These are phyloP conservation scores for Mycetomoellerius zeteki DNA, from an alignment of 1,140 invertebrate species.

Conservation along the genomic window DNA sequence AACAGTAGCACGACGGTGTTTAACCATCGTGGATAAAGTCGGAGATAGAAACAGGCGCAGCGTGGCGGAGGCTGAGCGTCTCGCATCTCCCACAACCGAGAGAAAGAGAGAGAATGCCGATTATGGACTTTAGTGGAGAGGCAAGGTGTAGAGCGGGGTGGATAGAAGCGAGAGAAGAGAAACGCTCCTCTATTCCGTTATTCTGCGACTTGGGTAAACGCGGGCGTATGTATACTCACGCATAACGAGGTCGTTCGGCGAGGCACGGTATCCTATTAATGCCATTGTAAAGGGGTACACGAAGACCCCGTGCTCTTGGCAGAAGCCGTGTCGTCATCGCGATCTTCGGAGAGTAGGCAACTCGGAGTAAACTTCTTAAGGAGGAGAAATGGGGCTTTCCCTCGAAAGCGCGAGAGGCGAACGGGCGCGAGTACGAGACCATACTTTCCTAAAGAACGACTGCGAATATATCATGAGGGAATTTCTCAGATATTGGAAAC, in stretches of 20 bases:
- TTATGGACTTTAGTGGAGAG: conserved; percentile 50
- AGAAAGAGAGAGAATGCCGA: conserved; percentile 41
- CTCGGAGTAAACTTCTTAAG: conserved; percentile 59
- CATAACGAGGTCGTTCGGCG: conserved; percentile 74
- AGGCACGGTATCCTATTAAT: conserved; percentile 74
- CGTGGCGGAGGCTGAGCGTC: conserved; percentile 41
- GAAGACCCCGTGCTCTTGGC: neutral
- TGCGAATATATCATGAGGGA: conserved; percentile 21
- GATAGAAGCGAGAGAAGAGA: conserved; percentile 54
- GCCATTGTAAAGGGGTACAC: conserved; percentile 59
- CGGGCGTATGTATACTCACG: conserved; percentile 68
- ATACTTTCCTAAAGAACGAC: conserved; percentile 43
- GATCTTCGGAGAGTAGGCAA: conserved; percentile 53
- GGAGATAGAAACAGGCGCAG: conserved; percentile 46
- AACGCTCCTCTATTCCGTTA: conserved; percentile 27
- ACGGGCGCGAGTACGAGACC: neutral
- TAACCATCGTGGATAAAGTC: conserved; percentile 64
- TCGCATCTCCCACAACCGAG: conserved; percentile 17
- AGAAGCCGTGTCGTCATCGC: conserved; percentile 25
- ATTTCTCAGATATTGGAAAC: conserved; percentile 53
- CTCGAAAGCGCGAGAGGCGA: neutral
- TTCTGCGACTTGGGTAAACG: conserved; percentile 70
- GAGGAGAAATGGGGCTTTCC: conserved; percentile 26
- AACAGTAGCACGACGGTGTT: conserved; percentile 46
- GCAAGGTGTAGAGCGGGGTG: neutral